Percentiles rank a stretch among this genome's conserved stretches.
These are phyloP conservation scores for Rhinolophus ferrumequinum DNA, from an alignment of 2,113 vertebrate species.

Conservation along the genomic window DNA sequence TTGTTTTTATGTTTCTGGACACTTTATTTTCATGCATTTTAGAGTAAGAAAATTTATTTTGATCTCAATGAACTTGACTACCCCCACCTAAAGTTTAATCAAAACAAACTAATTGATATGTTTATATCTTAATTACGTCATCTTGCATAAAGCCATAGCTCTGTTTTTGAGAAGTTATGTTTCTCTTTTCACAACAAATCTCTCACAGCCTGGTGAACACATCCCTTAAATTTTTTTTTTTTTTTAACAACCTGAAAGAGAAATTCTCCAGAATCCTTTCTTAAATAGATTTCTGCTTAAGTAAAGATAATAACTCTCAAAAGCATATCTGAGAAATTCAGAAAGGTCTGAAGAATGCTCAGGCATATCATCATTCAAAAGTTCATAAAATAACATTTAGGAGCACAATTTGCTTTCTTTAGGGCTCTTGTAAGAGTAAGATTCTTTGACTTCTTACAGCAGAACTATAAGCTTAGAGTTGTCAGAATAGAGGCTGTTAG, in stretches of 20 bases:
- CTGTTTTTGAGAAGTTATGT: not conserved
- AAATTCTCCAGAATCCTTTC: not conserved
- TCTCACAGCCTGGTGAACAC: not conserved
- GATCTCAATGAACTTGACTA: not conserved
- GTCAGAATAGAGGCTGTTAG: not conserved
- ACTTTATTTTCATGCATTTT: conserved; percentile 5
- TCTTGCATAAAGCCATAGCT: not conserved
- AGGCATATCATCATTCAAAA: not conserved
- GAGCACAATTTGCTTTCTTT: not conserved
- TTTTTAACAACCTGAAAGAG: not conserved
- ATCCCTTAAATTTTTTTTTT: not conserved
- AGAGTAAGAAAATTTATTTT: not conserved
- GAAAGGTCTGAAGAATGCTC: not conserved
- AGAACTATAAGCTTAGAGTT: not conserved
- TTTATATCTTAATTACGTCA: not conserved
- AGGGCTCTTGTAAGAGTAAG: not conserved
- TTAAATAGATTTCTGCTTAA: conserved; percentile 12
- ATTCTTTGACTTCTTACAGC: not conserved
- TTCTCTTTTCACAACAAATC: not conserved
- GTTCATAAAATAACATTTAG: not conserved
- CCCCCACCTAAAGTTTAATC: not conserved
- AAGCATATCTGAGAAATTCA: not conserved
- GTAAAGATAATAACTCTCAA: not conserved
- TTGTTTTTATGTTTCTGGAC: not conserved
- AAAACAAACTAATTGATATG: not conserved